These are phyloP conservation scores for Megaptera novaeangliae DNA, from an alignment of 2,113 vertebrate genomes.

Conservation along the genomic window DNA sequence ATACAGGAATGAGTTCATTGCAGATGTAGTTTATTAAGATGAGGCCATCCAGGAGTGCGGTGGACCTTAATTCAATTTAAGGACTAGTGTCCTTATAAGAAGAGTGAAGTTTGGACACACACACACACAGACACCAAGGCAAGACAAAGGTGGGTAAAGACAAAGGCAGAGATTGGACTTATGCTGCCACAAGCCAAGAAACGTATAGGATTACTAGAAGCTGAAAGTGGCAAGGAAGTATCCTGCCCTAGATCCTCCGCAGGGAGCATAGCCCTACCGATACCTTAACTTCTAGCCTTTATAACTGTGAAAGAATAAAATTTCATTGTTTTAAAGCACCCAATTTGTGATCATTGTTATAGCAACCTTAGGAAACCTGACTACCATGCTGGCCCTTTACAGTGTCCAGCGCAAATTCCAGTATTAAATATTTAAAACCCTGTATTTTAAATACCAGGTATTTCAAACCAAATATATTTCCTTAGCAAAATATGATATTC, in stretches of 20 bases:
- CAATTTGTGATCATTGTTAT: neutral
- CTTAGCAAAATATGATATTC: neutral
- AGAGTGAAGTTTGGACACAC: neutral
- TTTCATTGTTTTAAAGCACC: neutral
- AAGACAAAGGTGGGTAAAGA: neutral
- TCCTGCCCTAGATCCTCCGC: rapidly evolving
- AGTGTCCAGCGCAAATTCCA: neutral
- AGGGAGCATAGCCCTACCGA: neutral
- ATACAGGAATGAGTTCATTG: neutral
- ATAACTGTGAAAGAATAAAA: neutral
- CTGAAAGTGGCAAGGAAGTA: neutral
- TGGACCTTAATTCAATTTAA: neutral
- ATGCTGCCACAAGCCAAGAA: neutral
- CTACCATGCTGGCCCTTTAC: neutral
- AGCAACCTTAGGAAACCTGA: neutral
- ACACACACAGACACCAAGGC: neutral
- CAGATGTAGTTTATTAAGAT: neutral
- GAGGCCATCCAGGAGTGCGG: neutral
- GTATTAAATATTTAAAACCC: neutral
- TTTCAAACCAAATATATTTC: neutral
- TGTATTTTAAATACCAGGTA: neutral
- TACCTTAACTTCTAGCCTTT: neutral
- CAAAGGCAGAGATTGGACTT: neutral
- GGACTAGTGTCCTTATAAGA: neutral
- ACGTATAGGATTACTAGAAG: neutral